Evolutionary conservation across 2,888 invertebrate genomes (phyloP).

Genomic region (Falcaria lacertinaria): DNA sequence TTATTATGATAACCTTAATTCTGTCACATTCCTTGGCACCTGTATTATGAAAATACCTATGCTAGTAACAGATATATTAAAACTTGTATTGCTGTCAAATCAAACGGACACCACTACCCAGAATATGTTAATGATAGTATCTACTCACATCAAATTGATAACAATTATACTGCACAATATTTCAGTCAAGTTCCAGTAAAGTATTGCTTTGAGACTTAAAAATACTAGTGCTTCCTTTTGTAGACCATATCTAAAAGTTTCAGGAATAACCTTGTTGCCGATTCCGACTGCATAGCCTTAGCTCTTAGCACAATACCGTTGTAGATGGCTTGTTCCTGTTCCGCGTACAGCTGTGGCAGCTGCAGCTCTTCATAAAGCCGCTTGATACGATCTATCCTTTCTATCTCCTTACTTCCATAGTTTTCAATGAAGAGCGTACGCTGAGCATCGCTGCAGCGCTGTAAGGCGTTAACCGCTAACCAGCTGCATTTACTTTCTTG

Average conservation of each 20-base stretch:
- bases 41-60: no score
- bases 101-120: no score
- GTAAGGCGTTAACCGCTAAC: conserved; percentile 84
- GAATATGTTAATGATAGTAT: no score
- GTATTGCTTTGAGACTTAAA: neutral
- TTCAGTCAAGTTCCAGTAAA: neutral
- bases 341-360: conserved; percentile 83
- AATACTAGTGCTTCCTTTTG: conserved; percentile 47
- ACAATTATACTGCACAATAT: neutral
- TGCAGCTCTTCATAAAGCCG: conserved; percentile 79
- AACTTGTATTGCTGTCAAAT: no score
- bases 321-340: conserved; percentile 86
- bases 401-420: conserved; percentile 84
- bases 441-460: conserved; percentile 86
- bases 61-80: no score
- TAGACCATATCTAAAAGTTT: conserved; percentile 87
- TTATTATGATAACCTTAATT: no score
- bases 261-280: conserved; percentile 83
- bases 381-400: conserved; percentile 75
- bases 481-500: conserved; percentile 95
- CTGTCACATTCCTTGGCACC: no score
- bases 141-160: no score
- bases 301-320: conserved; percentile 85
- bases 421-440: conserved; percentile 83
- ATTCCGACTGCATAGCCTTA: conserved; percentile 83